phyloP scores from a whole-genome alignment of 2,888 invertebrate genomes.

The Noctua janthina region DNA sequence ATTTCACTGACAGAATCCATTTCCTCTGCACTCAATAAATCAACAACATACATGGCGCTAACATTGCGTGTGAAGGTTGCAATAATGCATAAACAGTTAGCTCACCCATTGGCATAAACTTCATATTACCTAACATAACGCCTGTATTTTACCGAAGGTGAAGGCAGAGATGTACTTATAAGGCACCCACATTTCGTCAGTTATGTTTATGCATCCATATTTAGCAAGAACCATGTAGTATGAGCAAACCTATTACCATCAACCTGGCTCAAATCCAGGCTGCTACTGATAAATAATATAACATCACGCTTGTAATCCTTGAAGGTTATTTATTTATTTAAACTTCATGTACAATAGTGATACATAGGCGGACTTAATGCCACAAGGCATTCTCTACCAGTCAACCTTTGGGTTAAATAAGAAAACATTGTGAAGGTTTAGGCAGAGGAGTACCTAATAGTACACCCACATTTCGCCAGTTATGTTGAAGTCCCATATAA shows the following conservation, averaged over 20 bases:
- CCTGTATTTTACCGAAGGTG: neutral
- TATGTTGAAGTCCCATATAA: neutral
- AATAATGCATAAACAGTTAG: conserved; percentile 54
- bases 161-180: neutral
- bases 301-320: too few species aligned
- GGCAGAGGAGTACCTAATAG: too few species aligned
- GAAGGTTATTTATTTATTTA: too few species aligned
- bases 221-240: neutral
- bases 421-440: too few species aligned
- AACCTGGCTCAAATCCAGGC: too few species aligned
- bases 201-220: neutral
- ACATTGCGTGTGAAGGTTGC: conserved; percentile 56
- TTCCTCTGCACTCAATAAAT: conserved; percentile 54
- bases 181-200: neutral
- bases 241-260: neutral
- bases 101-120: conserved; percentile 22
- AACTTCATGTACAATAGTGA: too few species aligned
- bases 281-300: too few species aligned
- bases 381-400: too few species aligned
- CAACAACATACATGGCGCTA: conserved; percentile 30
- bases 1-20: conserved; percentile 42
- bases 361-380: too few species aligned
- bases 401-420: too few species aligned
- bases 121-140: conserved; percentile 28
- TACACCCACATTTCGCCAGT: neutral